phyloP scores from a whole-genome alignment of 2,888 invertebrate species.

The Drosophila stalkeri region DNA sequence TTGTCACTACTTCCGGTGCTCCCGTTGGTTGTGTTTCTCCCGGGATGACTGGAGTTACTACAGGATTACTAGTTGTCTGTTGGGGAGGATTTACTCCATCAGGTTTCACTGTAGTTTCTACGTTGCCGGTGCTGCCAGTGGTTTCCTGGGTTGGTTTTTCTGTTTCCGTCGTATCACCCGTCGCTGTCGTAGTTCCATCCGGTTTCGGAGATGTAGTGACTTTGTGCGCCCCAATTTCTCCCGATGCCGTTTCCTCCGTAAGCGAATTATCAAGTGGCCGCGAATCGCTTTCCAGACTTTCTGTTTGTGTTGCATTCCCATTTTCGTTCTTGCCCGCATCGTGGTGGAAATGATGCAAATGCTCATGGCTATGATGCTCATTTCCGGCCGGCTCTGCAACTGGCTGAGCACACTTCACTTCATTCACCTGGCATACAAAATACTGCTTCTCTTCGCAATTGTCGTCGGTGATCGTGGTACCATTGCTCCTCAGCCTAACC shows the following conservation, averaged over 20 bases:
- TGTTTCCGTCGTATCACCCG: neutral
- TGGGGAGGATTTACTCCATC: no score
- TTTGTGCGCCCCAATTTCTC: neutral
- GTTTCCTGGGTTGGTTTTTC: no score
- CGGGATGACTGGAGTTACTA: no score
- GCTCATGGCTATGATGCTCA: slow-evolving; percentile 65
- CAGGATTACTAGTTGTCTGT: no score
- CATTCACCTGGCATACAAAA: slow-evolving; percentile 50
- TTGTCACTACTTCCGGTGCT: no score
- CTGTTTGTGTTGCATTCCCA: slow-evolving; percentile 15
- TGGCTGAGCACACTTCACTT: slow-evolving; percentile 43
- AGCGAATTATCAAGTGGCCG: slow-evolving; percentile 60
- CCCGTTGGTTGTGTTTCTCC: no score
- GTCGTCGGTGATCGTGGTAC: slow-evolving; percentile 53
- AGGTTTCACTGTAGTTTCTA: no score
- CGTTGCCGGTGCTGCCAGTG: no score
- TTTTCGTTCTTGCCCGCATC: slow-evolving; percentile 37
- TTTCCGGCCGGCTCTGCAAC: neutral
- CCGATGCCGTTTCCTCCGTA: slow-evolving; percentile 44
- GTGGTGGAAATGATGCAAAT: slow-evolving; percentile 73
- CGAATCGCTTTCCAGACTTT: slow-evolving; percentile 59
- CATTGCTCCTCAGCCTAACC: slow-evolving; percentile 49
- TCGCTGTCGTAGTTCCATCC: neutral
- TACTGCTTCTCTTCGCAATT: slow-evolving; percentile 62
- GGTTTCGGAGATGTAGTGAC: neutral